Conservation (phyloP, 2,888 invertebrate genomes). For the Ormyrus pomaceus region DNA sequence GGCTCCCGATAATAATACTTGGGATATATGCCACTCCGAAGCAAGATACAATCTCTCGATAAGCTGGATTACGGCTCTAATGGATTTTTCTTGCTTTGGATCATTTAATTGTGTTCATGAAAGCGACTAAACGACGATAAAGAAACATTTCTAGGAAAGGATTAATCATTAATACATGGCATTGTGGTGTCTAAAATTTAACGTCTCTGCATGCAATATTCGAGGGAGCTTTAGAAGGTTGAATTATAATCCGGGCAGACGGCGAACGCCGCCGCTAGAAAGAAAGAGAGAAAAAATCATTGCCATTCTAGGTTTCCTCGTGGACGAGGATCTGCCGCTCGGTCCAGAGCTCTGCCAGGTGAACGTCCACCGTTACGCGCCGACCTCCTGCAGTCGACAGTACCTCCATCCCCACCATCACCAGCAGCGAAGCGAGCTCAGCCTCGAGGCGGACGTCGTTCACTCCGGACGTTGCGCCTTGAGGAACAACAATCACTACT, state of each 20-base stretch:
- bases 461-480: not conserved
- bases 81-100: too few species aligned
- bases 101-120: too few species aligned
- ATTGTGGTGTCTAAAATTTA: too few species aligned
- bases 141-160: too few species aligned
- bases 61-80: too few species aligned
- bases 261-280: not conserved
- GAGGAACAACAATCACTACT: not conserved
- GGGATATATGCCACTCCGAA: too few species aligned
- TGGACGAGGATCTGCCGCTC: constrained; percentile 65
- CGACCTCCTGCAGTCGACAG: constrained; percentile 41
- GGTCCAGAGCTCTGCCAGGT: not conserved
- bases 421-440: not conserved
- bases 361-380: constrained; percentile 29
- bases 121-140: too few species aligned
- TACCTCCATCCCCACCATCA: constrained; percentile 17
- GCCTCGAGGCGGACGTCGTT: not conserved
- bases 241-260: too few species aligned
- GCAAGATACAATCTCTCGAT: too few species aligned
- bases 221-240: not conserved
- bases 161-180: too few species aligned
- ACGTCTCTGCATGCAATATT: too few species aligned
- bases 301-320: constrained; percentile 63
- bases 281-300: constrained; percentile 1
- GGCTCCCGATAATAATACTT: too few species aligned